Evolutionary conservation across 2,888 invertebrate genomes (phyloP), one percentile per base, ranked within the genome.

Genomic region (Andrena praecox): DNA sequence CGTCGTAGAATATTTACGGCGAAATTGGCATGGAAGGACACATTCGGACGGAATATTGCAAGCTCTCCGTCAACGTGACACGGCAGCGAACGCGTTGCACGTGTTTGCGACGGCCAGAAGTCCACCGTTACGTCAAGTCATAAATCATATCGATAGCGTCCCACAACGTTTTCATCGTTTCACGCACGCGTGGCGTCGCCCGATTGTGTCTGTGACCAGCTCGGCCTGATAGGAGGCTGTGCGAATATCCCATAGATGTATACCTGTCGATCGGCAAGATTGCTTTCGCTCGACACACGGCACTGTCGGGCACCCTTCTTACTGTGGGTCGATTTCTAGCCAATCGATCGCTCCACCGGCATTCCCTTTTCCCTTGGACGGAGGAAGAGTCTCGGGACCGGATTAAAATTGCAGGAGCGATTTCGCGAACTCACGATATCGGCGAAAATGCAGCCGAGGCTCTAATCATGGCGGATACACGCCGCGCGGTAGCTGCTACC

Each of bases 401-500:
- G 85, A 89, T 86, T 89, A 85, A 89, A 89, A 89, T 89, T 89
- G 89, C 89, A 84, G 87, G 86, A 90, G 89, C 85, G 90, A 89
- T 91, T 91, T 90, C 87, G 85, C 87, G 86, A 86, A 87, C 88
- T 89, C 89, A 90, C 89, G 90, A 90, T 89, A 90, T 84, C 90
- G 85, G 77, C 86, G 89, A 89, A 89, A 87, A 89, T 85, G 71
- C 85, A 83, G 85, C 78, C 80, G 87, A 85, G 90, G 89, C 91
- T 90, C 91, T 91, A 91, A 91, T 91, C 91, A 91, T 88, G 85
- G 84, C 85, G 88, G 83, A 86, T 83, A 85, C 83, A 85, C 78
- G 88, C 88, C 88, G 87, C 85, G 85, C 89, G 89, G 89, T 89
- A 88, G 89, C 89, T 60, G 91, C 93, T 93, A 93, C 93, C 86